These are phyloP conservation scores for Macrotus californicus DNA, from an alignment of 2,113 vertebrate genomes.

Conservation along the genomic window DNA sequence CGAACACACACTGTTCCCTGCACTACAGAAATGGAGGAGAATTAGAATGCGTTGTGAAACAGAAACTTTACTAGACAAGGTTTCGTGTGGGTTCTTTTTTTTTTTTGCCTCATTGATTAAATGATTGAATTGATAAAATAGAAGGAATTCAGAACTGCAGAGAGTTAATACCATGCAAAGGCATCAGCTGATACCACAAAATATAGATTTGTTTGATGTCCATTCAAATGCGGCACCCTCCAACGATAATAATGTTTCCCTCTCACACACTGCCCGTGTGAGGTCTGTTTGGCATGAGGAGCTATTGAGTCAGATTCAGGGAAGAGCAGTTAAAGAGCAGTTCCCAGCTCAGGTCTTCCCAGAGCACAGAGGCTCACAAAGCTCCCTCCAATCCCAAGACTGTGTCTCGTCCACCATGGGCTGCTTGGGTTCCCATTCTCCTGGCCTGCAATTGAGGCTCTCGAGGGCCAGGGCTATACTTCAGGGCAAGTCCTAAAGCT, in stretches of 20 bases:
- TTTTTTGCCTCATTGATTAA: background rate
- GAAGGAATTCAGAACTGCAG: background rate
- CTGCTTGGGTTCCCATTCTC: background rate
- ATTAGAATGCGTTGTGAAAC: background rate
- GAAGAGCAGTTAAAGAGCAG: background rate
- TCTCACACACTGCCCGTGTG: background rate
- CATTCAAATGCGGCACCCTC: background rate
- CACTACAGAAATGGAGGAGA: background rate
- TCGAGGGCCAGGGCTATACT: background rate
- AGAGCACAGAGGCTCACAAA: background rate
- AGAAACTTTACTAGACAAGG: background rate
- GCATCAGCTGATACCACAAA: background rate
- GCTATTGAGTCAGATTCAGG: background rate
- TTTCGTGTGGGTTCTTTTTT: background rate
- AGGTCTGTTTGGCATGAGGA: background rate
- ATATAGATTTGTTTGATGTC: background rate
- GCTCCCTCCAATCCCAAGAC: background rate
- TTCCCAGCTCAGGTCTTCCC: background rate
- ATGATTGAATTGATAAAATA: background rate
- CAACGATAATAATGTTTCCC: background rate
- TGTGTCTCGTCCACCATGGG: background rate
- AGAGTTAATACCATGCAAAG: background rate
- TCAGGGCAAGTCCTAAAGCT: background rate
- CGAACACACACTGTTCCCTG: background rate
- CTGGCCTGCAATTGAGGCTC: background rate